These are phyloP conservation scores for Lagodon rhomboides DNA, from an alignment of 2,797 vertebrate species.

Conservation along the genomic window DNA sequence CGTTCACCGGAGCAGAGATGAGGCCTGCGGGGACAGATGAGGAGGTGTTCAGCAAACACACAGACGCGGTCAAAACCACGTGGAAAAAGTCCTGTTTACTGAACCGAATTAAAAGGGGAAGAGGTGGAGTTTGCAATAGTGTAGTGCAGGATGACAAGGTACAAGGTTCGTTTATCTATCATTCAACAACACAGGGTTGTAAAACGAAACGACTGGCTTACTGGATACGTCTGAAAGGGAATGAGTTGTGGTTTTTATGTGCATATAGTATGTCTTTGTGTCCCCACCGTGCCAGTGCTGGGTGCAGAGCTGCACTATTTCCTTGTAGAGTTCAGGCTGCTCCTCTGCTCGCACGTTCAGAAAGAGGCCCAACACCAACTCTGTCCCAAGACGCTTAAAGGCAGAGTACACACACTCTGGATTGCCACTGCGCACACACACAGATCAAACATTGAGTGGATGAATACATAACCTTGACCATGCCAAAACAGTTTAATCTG, in stretches of 20 bases:
- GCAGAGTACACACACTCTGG: constrained; percentile 69
- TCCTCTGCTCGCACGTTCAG: constrained; percentile 76
- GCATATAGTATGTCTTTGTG: not conserved
- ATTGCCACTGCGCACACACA: constrained; percentile 47
- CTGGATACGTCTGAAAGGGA: not conserved
- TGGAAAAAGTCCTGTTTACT: not conserved
- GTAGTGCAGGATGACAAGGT: constrained; percentile 5
- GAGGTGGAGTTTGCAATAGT: constrained; percentile 24
- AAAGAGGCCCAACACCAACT: constrained; percentile 81
- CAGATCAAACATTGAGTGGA: not conserved
- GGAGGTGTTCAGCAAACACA: not conserved
- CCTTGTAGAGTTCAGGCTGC: constrained; percentile 73
- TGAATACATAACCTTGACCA: not conserved
- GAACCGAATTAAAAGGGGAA: constrained; percentile 29
- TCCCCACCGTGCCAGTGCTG: constrained; percentile 80
- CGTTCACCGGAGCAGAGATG: constrained; percentile 79
- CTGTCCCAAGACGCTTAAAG: constrained; percentile 77
- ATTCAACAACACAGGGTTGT: too few species aligned
- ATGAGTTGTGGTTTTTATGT: not conserved
- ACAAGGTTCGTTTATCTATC: too few species aligned
- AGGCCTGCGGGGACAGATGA: constrained; percentile 63
- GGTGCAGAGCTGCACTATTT: constrained; percentile 79
- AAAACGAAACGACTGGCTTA: too few species aligned
- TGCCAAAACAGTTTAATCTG: not conserved
- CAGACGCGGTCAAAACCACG: not conserved